Evolutionary conservation across 2,888 invertebrate species (phyloP), one percentile per base, ranked within the genome.

Genomic region (Anodontia alba): DNA sequence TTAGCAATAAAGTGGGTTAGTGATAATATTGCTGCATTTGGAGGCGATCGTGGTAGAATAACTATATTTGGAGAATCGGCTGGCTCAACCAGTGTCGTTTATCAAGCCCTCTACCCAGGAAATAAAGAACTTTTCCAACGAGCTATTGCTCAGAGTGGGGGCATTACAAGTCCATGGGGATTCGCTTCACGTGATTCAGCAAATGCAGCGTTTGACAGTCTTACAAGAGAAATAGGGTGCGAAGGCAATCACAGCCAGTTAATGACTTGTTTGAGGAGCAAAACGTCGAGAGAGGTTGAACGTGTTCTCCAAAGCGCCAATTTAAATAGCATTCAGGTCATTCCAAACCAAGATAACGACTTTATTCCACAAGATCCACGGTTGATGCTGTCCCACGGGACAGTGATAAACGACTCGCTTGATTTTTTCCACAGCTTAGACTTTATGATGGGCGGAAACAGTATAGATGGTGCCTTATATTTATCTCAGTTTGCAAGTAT

Each of bases 11-110:
- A 57, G 15, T 57, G 57, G 57, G 29, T 57, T 8, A 2, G 26
- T 57, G 26, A 57, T 3, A 57, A 57, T 57, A 57, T 57, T 57
- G 57, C 23, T 29, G 23, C 57, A 7, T 57, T 57, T 57, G 57
- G 57, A 5, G 57, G 57, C 7, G 57, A 57, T 57, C 3, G 5
- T 57, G 26, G 26, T 57, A n/a, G 29, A 12, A 26, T 57, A 23
- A 29, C 57, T 8, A 57, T 57, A 57, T 57, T 57, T 26, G 57
- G 57, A 1, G 57, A 57, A 15, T 57, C 57, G 23, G 57, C 57
- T 12, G 57, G 57, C 5, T 23, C 26, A 29, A 57, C 26, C 1
- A 57, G 57, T 29, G 57, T 57, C 15, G 57, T 57, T 12, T 57
- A 57, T 15, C 57, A 57, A 57, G 3, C 29, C 5, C 57, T 57